These are phyloP conservation scores for Psettodes erumei DNA, from an alignment of 2,113 vertebrate species.

Conservation along the genomic window DNA sequence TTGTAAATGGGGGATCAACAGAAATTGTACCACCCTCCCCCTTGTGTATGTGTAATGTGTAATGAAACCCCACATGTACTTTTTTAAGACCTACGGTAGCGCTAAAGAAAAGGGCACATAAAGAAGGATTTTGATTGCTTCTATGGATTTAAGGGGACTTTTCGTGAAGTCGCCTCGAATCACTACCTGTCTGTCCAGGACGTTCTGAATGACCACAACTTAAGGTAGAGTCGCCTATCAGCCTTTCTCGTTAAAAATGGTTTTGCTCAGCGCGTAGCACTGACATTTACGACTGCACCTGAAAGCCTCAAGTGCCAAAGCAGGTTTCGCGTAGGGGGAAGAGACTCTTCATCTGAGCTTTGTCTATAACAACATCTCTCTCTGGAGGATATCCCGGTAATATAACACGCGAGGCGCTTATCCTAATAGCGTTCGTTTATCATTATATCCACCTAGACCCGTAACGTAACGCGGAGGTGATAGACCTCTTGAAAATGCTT, in stretches of 20 bases:
- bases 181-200: not conserved
- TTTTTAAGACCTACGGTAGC: no score
- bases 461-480: not conserved
- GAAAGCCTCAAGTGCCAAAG: constrained; percentile 53
- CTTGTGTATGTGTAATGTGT: no score
- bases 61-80: no score
- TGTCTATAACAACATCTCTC: constrained; percentile 38
- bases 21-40: no score
- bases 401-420: not conserved
- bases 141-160: not conserved
- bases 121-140: not conserved
- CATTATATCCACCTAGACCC: not conserved
- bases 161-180: not conserved
- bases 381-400: not conserved
- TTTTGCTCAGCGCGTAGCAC: fast-evolving
- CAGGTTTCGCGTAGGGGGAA: constrained; percentile 55
- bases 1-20: no score
- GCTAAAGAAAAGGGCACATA: no score
- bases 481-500: constrained; percentile 85
- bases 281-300: constrained; percentile 3
- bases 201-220: no score
- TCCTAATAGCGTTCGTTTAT: not conserved
- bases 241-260: not conserved
- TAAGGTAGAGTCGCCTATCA: no score
- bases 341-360: constrained; percentile 37